Percentiles rank a stretch among this genome's conserved stretches.
These are phyloP conservation scores for Portevinia maculata DNA, from an alignment of 2,888 invertebrate genomes.

Conservation along the genomic window DNA sequence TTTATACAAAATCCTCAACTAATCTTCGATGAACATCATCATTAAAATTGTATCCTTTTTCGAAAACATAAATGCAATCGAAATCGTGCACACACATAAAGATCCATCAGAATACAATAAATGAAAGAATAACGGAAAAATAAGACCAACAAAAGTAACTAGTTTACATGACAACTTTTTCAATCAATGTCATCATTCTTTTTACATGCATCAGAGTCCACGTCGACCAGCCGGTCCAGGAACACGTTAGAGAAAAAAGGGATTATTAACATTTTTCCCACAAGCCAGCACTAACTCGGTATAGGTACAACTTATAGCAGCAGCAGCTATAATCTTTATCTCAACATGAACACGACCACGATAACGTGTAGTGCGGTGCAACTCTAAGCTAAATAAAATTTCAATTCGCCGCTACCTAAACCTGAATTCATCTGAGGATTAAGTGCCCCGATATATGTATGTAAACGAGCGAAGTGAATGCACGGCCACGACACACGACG, in stretches of 20 bases:
- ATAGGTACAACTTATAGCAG: not conserved
- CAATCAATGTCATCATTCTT: constrained; percentile 47
- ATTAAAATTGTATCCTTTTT: too few species aligned
- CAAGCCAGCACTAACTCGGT: not conserved
- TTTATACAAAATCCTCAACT: too few species aligned
- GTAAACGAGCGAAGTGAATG: constrained; percentile 35
- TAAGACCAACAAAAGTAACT: constrained; percentile 5
- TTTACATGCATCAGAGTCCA: not conserved
- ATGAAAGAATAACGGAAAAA: constrained; percentile 8
- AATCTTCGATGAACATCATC: too few species aligned
- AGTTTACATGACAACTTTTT: constrained; percentile 59
- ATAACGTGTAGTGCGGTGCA: constrained; percentile 20
- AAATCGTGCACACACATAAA: not conserved
- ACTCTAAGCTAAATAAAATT: constrained; percentile 53
- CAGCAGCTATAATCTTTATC: constrained; percentile 59
- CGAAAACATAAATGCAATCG: too few species aligned
- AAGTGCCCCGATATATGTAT: constrained; percentile 51
- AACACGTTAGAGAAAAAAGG: constrained; percentile 16
- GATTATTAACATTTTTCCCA: constrained; percentile 39
- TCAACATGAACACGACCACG: constrained; percentile 49
- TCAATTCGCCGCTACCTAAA: constrained; percentile 56
- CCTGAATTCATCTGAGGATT: constrained; percentile 64
- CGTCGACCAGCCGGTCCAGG: not conserved
- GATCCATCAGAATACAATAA: constrained; percentile 48
- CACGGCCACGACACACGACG: constrained; percentile 47